Conservation (phyloP, 2,888 invertebrate species). For the Ischnura elegans region DNA sequence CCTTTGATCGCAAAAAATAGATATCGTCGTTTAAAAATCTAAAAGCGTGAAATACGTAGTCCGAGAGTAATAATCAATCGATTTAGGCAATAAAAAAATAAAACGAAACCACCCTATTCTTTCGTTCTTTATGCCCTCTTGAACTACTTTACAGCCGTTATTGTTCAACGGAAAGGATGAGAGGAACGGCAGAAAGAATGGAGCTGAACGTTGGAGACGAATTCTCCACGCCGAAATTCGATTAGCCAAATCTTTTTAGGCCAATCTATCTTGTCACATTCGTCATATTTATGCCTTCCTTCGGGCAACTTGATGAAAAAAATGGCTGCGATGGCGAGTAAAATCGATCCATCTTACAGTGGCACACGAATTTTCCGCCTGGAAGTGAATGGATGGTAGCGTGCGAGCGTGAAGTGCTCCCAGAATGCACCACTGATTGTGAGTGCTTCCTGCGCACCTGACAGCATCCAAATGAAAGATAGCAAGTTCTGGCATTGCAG, state of each 20-base stretch:
- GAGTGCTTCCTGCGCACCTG: too few species aligned
- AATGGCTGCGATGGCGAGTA: not conserved
- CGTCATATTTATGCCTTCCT: not conserved
- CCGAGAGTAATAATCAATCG: too few species aligned
- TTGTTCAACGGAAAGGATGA: not conserved
- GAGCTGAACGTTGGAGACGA: not conserved
- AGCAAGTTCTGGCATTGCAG: too few species aligned
- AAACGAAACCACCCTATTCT: too few species aligned
- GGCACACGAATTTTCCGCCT: not conserved
- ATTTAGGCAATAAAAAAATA: too few species aligned
- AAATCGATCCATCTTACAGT: not conserved
- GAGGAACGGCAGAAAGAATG: not conserved
- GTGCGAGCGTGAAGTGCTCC: not conserved
- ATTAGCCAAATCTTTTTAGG: not conserved
- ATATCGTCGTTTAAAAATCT: too few species aligned
- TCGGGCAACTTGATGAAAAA: not conserved
- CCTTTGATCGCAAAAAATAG: too few species aligned
- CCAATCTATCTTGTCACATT: not conserved
- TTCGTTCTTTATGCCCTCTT: not conserved
- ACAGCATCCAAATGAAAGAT: too few species aligned
- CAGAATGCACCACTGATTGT: too few species aligned
- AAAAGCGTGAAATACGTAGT: too few species aligned
- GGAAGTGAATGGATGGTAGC: not conserved
- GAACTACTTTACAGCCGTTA: not conserved
- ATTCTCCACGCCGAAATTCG: not conserved